A percentile compares a stretch with the other conserved stretches of the same genome.
These are phyloP conservation scores for Carlito syrichta DNA, from an alignment of 2,113 vertebrate species.

Conservation along the genomic window DNA sequence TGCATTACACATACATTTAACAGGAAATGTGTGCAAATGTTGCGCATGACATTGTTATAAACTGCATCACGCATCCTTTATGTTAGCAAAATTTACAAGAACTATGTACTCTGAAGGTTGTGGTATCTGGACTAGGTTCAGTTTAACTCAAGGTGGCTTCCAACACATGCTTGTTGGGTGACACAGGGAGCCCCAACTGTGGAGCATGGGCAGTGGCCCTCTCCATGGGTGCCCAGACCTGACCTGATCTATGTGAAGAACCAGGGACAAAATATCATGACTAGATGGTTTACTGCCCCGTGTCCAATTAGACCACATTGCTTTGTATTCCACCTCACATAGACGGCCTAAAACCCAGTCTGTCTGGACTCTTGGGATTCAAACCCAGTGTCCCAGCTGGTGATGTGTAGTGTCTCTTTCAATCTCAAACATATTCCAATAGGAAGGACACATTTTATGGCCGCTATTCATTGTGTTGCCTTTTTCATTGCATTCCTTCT, in stretches of 20 bases:
- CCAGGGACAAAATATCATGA: background rate
- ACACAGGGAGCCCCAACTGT: too few relatives aligned
- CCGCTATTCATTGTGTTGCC: fast-evolving
- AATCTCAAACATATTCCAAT: fast-evolving
- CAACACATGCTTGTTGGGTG: fast-evolving
- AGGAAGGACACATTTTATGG: fast-evolving
- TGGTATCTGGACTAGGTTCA: fast-evolving
- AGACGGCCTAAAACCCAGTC: too few relatives aligned
- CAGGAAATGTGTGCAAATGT: background rate
- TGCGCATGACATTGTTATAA: too few relatives aligned
- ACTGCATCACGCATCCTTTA: fast-evolving
- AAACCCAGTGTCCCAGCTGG: too few relatives aligned
- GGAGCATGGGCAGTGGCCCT: fast-evolving
- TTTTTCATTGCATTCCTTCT: fast-evolving
- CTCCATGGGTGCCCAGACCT: too few relatives aligned
- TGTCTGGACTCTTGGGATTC: fast-evolving
- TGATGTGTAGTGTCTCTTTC: fast-evolving
- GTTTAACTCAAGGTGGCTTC: background rate
- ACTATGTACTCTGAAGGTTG: fast-evolving
- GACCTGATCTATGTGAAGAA: fast-evolving
- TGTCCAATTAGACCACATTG: too few relatives aligned
- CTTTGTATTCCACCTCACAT: too few relatives aligned
- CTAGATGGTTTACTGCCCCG: fast-evolving
- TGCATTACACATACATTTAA: fast-evolving
- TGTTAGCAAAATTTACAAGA: fast-evolving